Evolutionary conservation across 2,797 vertebrate genomes (phyloP).

Genomic region (Triplophysa yarkandensis): DNA sequence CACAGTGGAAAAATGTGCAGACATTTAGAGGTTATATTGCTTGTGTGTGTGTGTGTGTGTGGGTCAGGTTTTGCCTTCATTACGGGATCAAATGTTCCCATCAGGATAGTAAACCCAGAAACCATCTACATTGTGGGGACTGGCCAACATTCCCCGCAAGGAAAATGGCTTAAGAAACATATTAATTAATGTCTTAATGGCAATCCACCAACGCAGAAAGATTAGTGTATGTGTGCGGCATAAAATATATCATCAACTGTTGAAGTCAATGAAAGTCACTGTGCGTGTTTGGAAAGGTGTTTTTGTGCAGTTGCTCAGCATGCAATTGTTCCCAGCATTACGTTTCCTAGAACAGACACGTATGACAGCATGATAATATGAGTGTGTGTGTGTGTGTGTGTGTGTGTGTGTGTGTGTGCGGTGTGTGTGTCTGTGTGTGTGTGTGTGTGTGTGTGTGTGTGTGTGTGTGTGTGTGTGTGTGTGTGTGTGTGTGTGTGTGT

Average conservation of each 20-base stretch:
- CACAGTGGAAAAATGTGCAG: conserved; percentile 51
- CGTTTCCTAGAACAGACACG: conserved; percentile 37
- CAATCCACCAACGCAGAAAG: conserved; percentile 1
- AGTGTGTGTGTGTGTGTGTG: conserved; percentile 3
- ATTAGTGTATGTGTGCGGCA: background rate
- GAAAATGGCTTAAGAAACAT: background rate
- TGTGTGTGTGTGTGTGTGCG: conserved; percentile 7
- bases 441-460: conserved; percentile 16
- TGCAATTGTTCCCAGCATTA: conserved; percentile 18
- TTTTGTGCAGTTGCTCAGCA: conserved; percentile 27
- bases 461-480: conserved; percentile 24
- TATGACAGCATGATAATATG: conserved; percentile 18
- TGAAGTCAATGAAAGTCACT: background rate
- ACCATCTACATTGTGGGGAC: background rate
- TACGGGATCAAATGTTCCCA: conserved; percentile 7
- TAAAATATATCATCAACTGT: background rate
- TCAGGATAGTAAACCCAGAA: conserved; percentile 2
- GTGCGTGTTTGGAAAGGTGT: conserved; percentile 33
- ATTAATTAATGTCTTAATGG: background rate
- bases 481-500: conserved; percentile 14
- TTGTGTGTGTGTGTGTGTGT: conserved; percentile 30
- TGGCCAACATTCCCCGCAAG: background rate
- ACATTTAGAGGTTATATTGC: conserved; percentile 39
- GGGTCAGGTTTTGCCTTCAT: conserved; percentile 16
- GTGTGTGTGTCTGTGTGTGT: background rate